Evolutionary conservation across 2,888 invertebrate genomes (phyloP).

Genomic region (Patella depressa): DNA sequence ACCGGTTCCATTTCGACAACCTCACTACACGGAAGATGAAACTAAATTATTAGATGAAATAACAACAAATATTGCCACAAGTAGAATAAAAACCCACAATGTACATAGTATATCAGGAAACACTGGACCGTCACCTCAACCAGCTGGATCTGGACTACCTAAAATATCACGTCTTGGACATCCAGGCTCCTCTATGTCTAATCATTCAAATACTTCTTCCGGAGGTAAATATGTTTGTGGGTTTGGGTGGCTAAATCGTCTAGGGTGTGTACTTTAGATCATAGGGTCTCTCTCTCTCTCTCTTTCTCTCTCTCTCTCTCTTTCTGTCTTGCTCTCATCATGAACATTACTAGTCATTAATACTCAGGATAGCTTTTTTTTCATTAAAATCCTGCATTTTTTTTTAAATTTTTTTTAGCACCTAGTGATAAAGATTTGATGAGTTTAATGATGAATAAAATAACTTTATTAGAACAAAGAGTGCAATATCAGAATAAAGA

Average conservation of each 20-base stretch:
- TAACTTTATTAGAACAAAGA: conserved; percentile 59
- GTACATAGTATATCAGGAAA: conserved; percentile 33
- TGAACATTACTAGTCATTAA: no score
- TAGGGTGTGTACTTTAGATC: no score
- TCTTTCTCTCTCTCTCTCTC: no score
- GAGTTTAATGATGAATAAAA: conserved; percentile 66
- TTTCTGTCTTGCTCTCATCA: no score
- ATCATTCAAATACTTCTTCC: background rate
- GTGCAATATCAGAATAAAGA: conserved; percentile 58
- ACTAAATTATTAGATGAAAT: conserved; percentile 63
- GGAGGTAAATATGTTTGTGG: no score
- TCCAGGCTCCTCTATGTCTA: background rate
- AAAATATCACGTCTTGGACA: background rate
- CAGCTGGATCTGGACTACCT: background rate
- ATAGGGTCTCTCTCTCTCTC: no score
- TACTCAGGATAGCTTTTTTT: no score
- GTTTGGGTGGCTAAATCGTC: no score
- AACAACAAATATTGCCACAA: conserved; percentile 60
- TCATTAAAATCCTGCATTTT: no score
- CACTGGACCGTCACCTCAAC: background rate
- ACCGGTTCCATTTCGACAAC: conserved; percentile 52
- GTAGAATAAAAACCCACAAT: conserved; percentile 47
- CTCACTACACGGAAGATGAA: conserved; percentile 63
- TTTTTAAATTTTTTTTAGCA: conserved; percentile 30
- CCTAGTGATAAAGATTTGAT: conserved; percentile 67